Evolutionary conservation across 1,140 invertebrate species (phyloP).

Genomic region (Tribolium madens): DNA sequence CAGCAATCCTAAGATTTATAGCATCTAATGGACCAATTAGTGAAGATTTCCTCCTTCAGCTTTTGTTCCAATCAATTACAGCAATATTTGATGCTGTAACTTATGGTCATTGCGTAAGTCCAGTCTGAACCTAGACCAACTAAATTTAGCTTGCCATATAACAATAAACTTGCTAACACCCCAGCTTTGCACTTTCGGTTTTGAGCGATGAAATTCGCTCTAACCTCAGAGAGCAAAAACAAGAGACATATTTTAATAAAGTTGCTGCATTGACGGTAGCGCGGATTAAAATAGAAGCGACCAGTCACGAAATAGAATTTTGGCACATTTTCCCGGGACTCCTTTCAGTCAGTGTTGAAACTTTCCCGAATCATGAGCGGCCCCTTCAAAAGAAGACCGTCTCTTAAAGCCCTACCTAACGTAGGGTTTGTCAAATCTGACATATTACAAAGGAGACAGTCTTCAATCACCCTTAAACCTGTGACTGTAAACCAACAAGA

Average conservation of each 20-base stretch:
- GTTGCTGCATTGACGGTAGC: background rate
- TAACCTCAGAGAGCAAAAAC: background rate
- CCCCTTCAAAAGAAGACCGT: conserved; percentile 62
- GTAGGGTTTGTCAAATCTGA: conserved; percentile 51
- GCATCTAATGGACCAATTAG: background rate
- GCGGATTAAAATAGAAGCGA: conserved; percentile 25
- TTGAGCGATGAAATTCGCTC: background rate
- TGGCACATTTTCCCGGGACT: conserved; percentile 34
- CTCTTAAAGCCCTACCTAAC: conserved; percentile 58
- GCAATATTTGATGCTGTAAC: background rate
- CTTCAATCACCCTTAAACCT: conserved; percentile 50
- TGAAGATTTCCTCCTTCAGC: background rate
- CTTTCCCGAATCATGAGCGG: conserved; percentile 60
- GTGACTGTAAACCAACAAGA: conserved; percentile 62
- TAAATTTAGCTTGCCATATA: conserved; percentile 14
- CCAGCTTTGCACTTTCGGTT: conserved; percentile 17
- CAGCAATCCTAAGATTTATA: background rate
- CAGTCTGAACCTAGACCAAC: conserved; percentile 9
- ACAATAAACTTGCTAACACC: conserved; percentile 6
- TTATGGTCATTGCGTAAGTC: background rate
- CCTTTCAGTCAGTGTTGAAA: conserved; percentile 16
- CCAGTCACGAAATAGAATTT: conserved; percentile 22
- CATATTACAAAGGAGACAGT: conserved; percentile 53
- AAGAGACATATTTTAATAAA: conserved; percentile 17
- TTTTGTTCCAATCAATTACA: background rate